Percentiles rank a stretch among this genome's conserved stretches.
Conservation (phyloP, 2,113 vertebrate species). For the Chloropsis hardwickii region DNA sequence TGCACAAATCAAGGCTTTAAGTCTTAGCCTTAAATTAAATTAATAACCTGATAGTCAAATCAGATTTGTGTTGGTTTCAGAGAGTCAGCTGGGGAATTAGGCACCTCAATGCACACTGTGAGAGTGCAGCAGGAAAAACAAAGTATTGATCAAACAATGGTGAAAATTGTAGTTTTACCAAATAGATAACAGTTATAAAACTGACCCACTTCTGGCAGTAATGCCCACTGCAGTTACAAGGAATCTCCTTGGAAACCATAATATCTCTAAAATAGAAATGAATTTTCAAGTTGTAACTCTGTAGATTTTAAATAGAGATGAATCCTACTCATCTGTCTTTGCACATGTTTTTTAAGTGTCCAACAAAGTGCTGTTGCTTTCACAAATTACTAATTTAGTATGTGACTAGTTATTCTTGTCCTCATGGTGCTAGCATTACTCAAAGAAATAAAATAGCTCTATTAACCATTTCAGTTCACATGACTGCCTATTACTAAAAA, state of each 20-base stretch:
- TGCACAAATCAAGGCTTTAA: not conserved
- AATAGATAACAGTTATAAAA: not conserved
- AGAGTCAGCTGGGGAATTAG: not conserved
- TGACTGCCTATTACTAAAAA: not conserved
- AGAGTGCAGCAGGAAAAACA: not conserved
- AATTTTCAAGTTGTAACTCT: not conserved
- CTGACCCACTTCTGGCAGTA: not conserved
- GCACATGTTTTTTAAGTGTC: not conserved
- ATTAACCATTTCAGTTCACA: not conserved
- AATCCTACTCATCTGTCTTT: not conserved
- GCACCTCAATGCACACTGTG: not conserved
- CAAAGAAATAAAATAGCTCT: not conserved
- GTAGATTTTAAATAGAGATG: not conserved
- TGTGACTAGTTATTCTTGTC: not conserved
- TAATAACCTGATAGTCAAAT: not conserved
- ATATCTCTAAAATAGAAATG: not conserved
- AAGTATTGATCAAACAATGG: not conserved
- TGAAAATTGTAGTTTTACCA: not conserved
- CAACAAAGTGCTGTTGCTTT: not conserved
- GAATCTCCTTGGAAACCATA: not conserved
- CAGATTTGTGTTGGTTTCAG: not conserved
- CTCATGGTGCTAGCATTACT: not conserved
- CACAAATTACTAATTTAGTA: not conserved
- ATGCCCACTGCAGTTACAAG: not conserved
- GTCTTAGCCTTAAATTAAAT: not conserved